Base-by-base conservation (phyloP, 2,888 invertebrate genomes). In the Empis livida region DNA sequence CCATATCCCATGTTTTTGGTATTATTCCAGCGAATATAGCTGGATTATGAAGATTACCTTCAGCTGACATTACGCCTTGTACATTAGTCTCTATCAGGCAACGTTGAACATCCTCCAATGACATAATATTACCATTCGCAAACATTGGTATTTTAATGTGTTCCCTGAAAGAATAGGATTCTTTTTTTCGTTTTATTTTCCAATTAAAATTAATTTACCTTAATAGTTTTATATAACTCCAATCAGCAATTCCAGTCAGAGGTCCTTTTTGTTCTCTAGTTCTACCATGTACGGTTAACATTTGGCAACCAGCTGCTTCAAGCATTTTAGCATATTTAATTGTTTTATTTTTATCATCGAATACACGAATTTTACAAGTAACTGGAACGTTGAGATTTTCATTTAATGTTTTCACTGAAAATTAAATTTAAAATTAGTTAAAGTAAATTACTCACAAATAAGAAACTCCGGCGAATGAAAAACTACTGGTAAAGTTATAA, bases 11-110 rank as follows among this genome's bases (percentile, higher is more conserved):
- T 23, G 83, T 77, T 2, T 88, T 80, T n/a, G 89, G 87, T 62
- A 80, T 77, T 32, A 71, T 60, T 56, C 86, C 82, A 59, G 79
- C 75, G 71, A 95, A 99, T 51, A 99, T 68, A 10, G 84, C 85
- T n/a, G 99, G 97, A 71, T 99, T 97, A 63, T 94, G 90, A n/a
- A 99, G 77, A 68, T 90, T 92, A 1, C 97, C 97, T 72, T 97
- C 97, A 52, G 89, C 86, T 59, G 84, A 81, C 93, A 92, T 92
- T 0, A 92, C 85, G 38, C 87, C 91, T 61, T 84, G 74, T 4
- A 83, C 94, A 27, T 84, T 84, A 0, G 96, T 97, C 59, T 79
- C 84, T 47, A 78, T 72, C 44, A 97, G 68, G 65, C 97, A 99
- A 53, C 82, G 74, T 48, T 83, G 71, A 2, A 91, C 80, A 74